Percentiles rank a stretch among this genome's conserved stretches.
Conservation (phyloP, 2,888 invertebrate species). For the Agonopterix arenella region DNA sequence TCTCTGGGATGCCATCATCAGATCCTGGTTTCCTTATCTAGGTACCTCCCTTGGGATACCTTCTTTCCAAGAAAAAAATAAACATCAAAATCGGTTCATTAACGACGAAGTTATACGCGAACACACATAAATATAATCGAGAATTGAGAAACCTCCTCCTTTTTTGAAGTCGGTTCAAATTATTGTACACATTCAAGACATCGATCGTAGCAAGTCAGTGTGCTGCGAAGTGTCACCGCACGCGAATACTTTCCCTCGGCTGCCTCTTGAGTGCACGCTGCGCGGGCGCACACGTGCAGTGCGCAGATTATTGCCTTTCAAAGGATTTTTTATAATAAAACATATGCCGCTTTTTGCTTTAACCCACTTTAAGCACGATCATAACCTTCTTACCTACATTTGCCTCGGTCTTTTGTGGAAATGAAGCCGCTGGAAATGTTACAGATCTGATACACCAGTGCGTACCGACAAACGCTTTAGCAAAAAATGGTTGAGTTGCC, state of each 20-base stretch:
- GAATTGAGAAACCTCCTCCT: too few relatives aligned
- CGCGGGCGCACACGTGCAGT: conserved; percentile 62
- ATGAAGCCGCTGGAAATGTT: conserved; percentile 46
- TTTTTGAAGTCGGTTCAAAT: too few relatives aligned
- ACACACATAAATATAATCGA: too few relatives aligned
- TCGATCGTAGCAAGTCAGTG: neutral
- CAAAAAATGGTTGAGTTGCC: neutral
- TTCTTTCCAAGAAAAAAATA: too few relatives aligned
- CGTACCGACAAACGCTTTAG: conserved; percentile 1
- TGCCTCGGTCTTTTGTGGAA: conserved; percentile 61
- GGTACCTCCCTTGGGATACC: too few relatives aligned
- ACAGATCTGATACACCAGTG: conserved; percentile 20
- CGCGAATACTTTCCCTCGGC: conserved; percentile 50
- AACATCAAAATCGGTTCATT: too few relatives aligned
- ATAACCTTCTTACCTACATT: conserved; percentile 77
- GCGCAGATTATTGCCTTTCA: conserved; percentile 63
- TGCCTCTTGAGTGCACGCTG: conserved; percentile 12
- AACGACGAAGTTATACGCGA: too few relatives aligned
- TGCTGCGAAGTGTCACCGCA: conserved; percentile 15
- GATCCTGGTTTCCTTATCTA: too few relatives aligned
- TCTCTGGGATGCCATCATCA: too few relatives aligned
- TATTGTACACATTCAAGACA: too few relatives aligned
- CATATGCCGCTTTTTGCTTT: conserved; percentile 75
- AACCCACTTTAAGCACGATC: conserved; percentile 73
- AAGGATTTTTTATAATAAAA: conserved; percentile 72